Base-by-base conservation (phyloP, 1,140 invertebrate genomes). In the Aphis craccivora region DNA sequence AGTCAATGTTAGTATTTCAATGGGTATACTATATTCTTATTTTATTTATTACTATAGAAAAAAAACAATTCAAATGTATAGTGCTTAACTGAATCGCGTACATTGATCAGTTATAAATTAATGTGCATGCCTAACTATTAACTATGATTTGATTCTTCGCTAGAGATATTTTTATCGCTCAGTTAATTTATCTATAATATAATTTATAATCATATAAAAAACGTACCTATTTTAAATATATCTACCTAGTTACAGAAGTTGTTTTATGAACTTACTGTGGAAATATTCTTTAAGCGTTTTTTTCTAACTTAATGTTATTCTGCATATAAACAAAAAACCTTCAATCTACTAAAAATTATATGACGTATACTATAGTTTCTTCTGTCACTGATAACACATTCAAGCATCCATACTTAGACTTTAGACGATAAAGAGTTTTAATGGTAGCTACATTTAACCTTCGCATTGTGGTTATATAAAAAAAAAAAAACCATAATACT, bases 351-450 rank as follows among this genome's bases (percentile, higher is more conserved):
- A 83, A 83, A 35, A 37, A 83, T 40, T 1, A 1, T 83, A 9
- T 83, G 37, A 18, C 18, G 9, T 83, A 23, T 23, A 20, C 35
- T 83, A 83, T 40, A 23, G 81, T 83, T 37, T 83, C 35, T 83
- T 23, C 37, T 25, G 37, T 83, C 37, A 83, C 81, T 37, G 81
- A 83, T 83, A 83, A 83, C 81, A 37, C 37, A 83, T 83, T 40
- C 23, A 23, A 37, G 81, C 8, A 37, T 83, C n/a, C 37, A 37
- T 40, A 83, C 37, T 83, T 83, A 23, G 30, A 67, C 30, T 9
- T 67, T n/a, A n/a, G 35, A 83, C 81, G 35, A 83, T 83, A 83
- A 83, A 83, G 20, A 83, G 40, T 37, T 83, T 83, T 83, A 83
- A 83, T 37, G 23, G 37, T 83, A 37, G 37, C 35, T 37, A 23